Percentiles rank a stretch among this genome's conserved stretches.
Evolutionary conservation across 2,888 invertebrate genomes (phyloP).

Genomic region (Drosophila ezoana): DNA sequence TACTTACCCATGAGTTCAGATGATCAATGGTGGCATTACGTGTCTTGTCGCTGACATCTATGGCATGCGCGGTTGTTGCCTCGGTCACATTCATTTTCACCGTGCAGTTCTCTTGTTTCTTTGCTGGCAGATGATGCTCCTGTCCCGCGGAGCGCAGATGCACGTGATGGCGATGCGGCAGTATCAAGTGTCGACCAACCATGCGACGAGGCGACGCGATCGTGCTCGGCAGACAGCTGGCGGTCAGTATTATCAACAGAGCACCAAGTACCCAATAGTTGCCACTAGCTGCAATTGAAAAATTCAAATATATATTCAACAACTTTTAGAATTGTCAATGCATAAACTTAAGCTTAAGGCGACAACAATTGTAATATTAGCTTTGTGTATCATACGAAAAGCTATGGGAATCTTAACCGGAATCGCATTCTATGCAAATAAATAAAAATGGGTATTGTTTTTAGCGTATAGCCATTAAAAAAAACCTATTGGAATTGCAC

Average conservation of each 20-base stretch:
- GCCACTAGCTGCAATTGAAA: slow-evolving; percentile 20
- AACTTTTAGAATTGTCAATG: too few species aligned
- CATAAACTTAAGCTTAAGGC: too few species aligned
- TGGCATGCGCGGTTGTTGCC: background rate
- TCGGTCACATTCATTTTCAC: background rate
- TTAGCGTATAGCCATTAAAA: too few species aligned
- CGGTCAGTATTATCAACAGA: slow-evolving; percentile 30
- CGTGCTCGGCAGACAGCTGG: slow-evolving; percentile 9
- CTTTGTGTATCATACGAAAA: too few species aligned
- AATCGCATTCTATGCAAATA: too few species aligned
- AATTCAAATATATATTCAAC: background rate
- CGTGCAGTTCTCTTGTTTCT: background rate
- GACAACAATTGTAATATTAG: too few species aligned
- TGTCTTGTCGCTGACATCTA: background rate
- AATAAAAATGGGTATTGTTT: too few species aligned
- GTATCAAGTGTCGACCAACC: slow-evolving; percentile 46
- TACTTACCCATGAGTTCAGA: background rate
- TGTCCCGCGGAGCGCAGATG: slow-evolving; percentile 63
- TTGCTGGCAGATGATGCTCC: background rate
- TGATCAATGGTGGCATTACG: background rate
- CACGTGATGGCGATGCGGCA: slow-evolving; percentile 69
- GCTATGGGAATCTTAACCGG: too few species aligned
- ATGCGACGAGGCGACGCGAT: slow-evolving; percentile 48
- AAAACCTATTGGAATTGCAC: too few species aligned
- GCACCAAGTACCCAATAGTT: slow-evolving; percentile 20